Evolutionary conservation across 1,140 invertebrate genomes (phyloP).

Genomic region (Calycopis cecrops): DNA sequence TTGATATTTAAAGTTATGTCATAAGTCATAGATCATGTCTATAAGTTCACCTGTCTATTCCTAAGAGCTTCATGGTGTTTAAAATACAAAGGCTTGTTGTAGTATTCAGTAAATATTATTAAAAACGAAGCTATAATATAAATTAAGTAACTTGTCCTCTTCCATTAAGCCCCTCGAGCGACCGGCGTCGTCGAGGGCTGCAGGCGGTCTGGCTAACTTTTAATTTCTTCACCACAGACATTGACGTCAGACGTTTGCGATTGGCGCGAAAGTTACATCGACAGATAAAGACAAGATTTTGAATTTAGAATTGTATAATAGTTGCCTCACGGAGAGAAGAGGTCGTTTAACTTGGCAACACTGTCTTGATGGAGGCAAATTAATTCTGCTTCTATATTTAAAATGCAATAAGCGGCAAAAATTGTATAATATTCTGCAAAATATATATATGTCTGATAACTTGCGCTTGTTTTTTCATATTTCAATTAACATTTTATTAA

Average conservation of each 20-base stretch:
- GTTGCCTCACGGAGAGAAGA: conserved; percentile 16
- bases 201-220: conserved; percentile 56
- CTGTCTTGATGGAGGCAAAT: background rate
- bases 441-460: too few relatives aligned
- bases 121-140: background rate
- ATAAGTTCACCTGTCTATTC: too few relatives aligned
- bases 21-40: too few relatives aligned
- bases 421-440: too few relatives aligned
- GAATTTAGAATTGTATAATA: conserved; percentile 10
- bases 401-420: too few relatives aligned
- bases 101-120: too few relatives aligned
- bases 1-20: too few relatives aligned
- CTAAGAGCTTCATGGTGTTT: too few relatives aligned
- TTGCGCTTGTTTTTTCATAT: too few relatives aligned
- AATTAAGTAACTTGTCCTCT: background rate
- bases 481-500: too few relatives aligned
- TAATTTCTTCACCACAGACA: conserved; percentile 61
- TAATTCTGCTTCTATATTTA: too few relatives aligned
- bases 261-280: conserved; percentile 60
- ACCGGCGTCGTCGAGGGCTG: conserved; percentile 50
- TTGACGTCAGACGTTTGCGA: conserved; percentile 58
- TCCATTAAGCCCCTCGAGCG: conserved; percentile 30
- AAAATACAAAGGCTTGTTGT: too few relatives aligned
- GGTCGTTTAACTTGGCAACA: conserved; percentile 30
- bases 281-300: conserved; percentile 49